phyloP scores from a whole-genome alignment of 2,113 vertebrate species.

The Syrrhaptes paradoxus region DNA sequence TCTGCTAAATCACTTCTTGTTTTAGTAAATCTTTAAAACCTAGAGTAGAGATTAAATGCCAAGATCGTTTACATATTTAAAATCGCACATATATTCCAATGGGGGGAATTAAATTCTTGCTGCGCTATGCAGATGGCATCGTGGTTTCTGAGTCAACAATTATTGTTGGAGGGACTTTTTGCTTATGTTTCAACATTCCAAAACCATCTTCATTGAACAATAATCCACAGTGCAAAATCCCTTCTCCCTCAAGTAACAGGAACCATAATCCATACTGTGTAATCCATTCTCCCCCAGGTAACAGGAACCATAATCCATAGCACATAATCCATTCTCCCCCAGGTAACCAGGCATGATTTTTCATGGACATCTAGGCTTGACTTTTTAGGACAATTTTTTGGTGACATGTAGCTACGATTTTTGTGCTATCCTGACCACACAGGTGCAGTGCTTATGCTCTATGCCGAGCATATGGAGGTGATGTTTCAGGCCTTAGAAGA shows the following conservation, averaged over 20 bases:
- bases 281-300: not conserved
- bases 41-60: not conserved
- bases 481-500: not conserved
- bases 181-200: not conserved
- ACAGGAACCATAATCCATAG: not conserved
- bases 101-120: not conserved
- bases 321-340: not conserved
- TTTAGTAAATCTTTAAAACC: not conserved
- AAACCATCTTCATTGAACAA: not conserved
- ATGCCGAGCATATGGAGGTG: not conserved
- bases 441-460: not conserved
- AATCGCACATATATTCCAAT: not conserved
- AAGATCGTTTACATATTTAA: not conserved
- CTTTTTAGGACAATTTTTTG: not conserved
- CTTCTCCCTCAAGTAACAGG: not conserved
- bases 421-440: not conserved
- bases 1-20: not conserved
- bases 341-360: not conserved
- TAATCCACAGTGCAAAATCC: not conserved
- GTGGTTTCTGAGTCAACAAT: not conserved
- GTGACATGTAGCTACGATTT: accelerated
- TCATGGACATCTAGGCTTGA: not conserved
- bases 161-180: not conserved
- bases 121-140: not conserved
- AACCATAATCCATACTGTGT: not conserved